These are phyloP conservation scores for Limnephilus marmoratus DNA, from an alignment of 2,888 invertebrate species.

Conservation along the genomic window DNA sequence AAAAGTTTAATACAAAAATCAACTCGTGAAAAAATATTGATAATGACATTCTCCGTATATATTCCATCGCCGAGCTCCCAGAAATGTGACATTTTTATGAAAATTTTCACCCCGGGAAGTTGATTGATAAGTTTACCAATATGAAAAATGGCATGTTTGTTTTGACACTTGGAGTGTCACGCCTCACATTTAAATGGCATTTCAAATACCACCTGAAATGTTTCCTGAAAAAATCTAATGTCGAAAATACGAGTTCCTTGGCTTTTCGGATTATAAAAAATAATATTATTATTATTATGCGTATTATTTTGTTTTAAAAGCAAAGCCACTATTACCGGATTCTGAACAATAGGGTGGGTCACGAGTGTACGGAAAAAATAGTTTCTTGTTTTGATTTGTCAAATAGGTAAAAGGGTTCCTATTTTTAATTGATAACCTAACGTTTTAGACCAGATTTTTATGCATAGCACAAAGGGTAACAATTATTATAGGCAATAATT, in stretches of 20 bases:
- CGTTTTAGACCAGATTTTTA: too few species aligned
- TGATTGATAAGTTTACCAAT: constrained; percentile 2
- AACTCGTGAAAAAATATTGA: not conserved
- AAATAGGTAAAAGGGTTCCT: too few species aligned
- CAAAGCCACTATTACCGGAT: too few species aligned
- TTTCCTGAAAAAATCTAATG: not conserved
- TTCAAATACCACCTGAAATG: constrained; percentile 2
- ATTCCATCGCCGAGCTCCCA: not conserved
- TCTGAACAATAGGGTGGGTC: too few species aligned
- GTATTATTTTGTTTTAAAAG: too few species aligned
- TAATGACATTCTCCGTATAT: not conserved
- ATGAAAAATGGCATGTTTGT: not conserved
- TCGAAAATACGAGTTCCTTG: not conserved
- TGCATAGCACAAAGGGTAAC: too few species aligned
- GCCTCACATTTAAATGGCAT: not conserved
- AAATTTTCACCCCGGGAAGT: not conserved
- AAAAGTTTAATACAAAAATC: not conserved
- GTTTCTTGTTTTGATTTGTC: too few species aligned
- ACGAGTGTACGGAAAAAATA: too few species aligned
- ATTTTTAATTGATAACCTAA: too few species aligned
- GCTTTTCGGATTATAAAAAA: not conserved
- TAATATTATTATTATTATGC: too few species aligned
- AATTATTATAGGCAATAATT: too few species aligned
- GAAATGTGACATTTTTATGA: not conserved
- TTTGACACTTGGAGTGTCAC: not conserved